Base-by-base conservation (phyloP, 2,113 vertebrate genomes). In the Hucho hucho region DNA sequence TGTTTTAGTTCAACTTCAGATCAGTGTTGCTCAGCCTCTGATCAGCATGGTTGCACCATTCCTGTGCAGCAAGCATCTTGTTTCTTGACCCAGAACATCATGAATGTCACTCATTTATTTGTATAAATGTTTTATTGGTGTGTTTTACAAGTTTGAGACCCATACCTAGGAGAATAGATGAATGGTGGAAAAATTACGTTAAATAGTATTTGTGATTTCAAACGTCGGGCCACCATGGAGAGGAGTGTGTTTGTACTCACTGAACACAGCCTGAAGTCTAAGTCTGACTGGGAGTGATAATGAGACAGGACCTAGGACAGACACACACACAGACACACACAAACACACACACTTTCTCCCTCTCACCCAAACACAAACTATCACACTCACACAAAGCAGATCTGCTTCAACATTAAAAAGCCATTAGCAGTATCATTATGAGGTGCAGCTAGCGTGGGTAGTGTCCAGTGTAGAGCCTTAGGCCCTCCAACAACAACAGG, bases 381-480 rank as follows among this genome's bases (percentile, higher is more conserved):
- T 20, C 25, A 66, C 64, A 66, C 28, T 28, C 5, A 65, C 24
- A 18, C 64, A 59, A 20, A 11, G 37, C 2, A 14, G 63, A 64
- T 25, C 25, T 65, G 76, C 78, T 78, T 72, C 77, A 83, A 82
- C 84, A 87, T 89, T 92, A 88, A 88, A 87, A 88, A 87, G 76
- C 83, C 77, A 89, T 92, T 85, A 89, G 82, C 81, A 53, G 56
- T 81, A 81, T 88, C 89, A 86, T 89, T 88, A 89, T 83, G 75
- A 75, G 81, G 68, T 32, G 78, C 64, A n/a, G 73, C 70, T 81
- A 80, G 47, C 47, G 16, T 3, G 7, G 14, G 14, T 53, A 14
- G 47, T 79, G 84, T 80, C 82, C 77, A 79, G 76, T 79, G 67
- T 53, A 79, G 75, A 75, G 79, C 89, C 81, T 43, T n/a, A 0